Base-by-base conservation (phyloP, 2,113 vertebrate genomes). In the Calidris pygmaea region DNA sequence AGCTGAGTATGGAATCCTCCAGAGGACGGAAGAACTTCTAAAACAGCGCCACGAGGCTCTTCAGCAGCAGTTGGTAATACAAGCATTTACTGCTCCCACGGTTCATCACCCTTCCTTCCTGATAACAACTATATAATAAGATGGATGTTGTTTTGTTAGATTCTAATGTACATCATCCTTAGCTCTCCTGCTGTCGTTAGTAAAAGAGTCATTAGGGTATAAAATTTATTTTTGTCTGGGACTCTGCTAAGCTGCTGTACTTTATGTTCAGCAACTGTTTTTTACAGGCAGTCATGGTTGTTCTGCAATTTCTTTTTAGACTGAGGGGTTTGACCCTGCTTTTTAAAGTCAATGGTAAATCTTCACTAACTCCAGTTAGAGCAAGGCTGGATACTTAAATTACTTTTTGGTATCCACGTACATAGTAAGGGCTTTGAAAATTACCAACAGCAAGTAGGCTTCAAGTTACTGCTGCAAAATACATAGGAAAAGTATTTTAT, bases 11-110 rank as follows among this genome's bases (percentile, higher is more conserved):
- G 99, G 99, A 22, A 98, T 99, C 77, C 97, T 99, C n/a, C 99
- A 99, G 96, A 98, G 99, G 70, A 99, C 99, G 0, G 99, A 99
- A 90, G 99, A 99, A 91, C 98, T 99, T 58, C 98, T 99, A 43
- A 98, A 96, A 55, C 98, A 99, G 89, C 98, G 97, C 72, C 98
- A 99, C 21, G 98, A 99, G 60, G 96, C 97, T 18, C 52, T 98
- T 37, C 99, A 99, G 87, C 98, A 99, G 88, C 99, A 99, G 76
- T 96, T 99, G 99, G 99, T 99, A 98, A 98, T 19, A 12, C 4
- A 34, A 39, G 74, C 41, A 2, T 16, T 63, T 18, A 10, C 59
- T 65, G 82, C 60, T 92, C 66, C 73, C 59, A 3, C 77, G 48
- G 16, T 47, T 79, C 58, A 32, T 32, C 79, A 24, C 65, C 66